These are phyloP conservation scores for Polymixis flavicincta DNA, from an alignment of 2,888 invertebrate genomes.

Conservation along the genomic window DNA sequence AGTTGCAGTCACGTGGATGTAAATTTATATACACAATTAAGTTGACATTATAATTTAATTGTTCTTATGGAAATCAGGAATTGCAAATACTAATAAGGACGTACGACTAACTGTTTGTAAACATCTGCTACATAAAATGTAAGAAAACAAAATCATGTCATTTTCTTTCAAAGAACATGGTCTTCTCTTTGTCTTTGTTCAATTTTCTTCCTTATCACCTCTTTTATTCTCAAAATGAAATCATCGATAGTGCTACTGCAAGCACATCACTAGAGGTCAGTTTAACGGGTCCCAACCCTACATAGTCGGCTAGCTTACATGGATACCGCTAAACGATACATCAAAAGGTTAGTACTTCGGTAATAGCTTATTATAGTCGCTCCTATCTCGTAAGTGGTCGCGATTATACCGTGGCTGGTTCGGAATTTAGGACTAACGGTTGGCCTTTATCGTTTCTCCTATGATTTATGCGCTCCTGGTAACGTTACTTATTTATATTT, in stretches of 20 bases:
- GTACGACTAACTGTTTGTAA: neutral
- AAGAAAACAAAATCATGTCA: neutral
- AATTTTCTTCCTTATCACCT: neutral
- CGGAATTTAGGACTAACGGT: slow-evolving; percentile 84
- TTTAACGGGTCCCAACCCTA: slow-evolving; percentile 86
- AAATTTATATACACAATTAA: neutral
- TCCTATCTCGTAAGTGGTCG: slow-evolving; percentile 74
- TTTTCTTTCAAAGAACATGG: neutral
- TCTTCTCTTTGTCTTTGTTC: neutral
- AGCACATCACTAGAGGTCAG: slow-evolving; percentile 75
- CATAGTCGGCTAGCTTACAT: slow-evolving; percentile 83
- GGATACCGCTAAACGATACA: slow-evolving; percentile 89
- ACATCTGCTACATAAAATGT: neutral
- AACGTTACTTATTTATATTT: slow-evolving; percentile 63
- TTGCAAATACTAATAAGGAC: slow-evolving; percentile 7
- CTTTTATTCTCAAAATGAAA: slow-evolving; percentile 13
- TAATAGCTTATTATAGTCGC: slow-evolving; percentile 79
- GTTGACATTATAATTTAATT: neutral
- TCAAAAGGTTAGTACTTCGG: slow-evolving; percentile 85
- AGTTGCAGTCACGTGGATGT: neutral
- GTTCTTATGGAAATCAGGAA: neutral
- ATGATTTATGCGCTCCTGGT: slow-evolving; percentile 72
- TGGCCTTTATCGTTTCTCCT: slow-evolving; percentile 70
- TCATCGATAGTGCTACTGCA: slow-evolving; percentile 60
- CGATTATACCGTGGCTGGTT: slow-evolving; percentile 75